phyloP scores from a whole-genome alignment of 2,888 invertebrate genomes.

The Cacoxenus indagator region DNA sequence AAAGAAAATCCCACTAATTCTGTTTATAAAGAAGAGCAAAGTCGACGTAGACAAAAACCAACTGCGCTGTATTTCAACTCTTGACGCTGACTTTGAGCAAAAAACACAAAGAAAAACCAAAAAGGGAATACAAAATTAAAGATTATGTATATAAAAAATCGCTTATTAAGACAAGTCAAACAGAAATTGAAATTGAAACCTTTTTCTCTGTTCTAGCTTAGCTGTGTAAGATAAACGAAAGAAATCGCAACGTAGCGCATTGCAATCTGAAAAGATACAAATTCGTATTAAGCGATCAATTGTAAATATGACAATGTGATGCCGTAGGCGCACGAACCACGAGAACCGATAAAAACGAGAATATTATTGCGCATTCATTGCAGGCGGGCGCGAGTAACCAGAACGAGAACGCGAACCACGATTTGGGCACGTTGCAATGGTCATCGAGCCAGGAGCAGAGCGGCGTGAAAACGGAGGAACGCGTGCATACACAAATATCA shows the following conservation, averaged over 20 bases:
- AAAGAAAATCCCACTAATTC: background rate
- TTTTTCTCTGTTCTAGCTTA: constrained; percentile 27
- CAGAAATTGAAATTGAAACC: constrained; percentile 36
- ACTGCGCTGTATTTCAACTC: background rate
- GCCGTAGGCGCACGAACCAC: constrained; percentile 36
- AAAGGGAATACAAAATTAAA: too few relatives aligned
- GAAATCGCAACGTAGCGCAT: background rate
- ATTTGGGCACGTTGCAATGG: too few relatives aligned
- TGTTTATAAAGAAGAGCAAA: background rate
- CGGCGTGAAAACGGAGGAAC: background rate
- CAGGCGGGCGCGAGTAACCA: background rate
- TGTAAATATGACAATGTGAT: constrained; percentile 58
- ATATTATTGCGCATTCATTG: constrained; percentile 52
- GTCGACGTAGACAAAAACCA: background rate
- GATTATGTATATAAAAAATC: background rate
- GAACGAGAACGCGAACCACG: too few relatives aligned
- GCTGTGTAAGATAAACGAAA: constrained; percentile 44
- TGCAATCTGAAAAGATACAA: constrained; percentile 32
- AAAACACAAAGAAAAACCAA: background rate
- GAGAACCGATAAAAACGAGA: constrained; percentile 54
- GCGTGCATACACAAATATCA: constrained; percentile 2
- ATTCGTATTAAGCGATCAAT: constrained; percentile 64
- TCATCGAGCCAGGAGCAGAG: background rate
- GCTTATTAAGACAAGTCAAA: constrained; percentile 18
- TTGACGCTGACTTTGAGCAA: background rate